Base-by-base conservation (phyloP, 2,113 vertebrate genomes). In the Melanotaenia duboulayi region DNA sequence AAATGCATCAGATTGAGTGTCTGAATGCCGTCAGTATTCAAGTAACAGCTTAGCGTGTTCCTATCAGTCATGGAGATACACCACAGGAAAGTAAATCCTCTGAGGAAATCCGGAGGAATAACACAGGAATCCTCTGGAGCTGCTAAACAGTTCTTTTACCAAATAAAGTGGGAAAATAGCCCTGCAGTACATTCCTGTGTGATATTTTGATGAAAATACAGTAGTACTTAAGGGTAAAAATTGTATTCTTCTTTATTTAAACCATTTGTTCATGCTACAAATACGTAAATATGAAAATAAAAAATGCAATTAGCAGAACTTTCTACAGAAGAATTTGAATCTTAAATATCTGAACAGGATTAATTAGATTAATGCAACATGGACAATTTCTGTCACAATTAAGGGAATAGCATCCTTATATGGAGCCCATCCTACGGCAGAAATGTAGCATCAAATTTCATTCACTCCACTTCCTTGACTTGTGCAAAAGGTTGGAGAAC, bases 31-130 rank as follows among this genome's bases (percentile, higher is more conserved):
- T 63, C 68, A 59, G 72, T 73, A 54, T 48, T 64, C 23, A 55
- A 51, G 24, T 73, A 71, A 77, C 49, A 32, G 54, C 64, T 35
- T 17, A 17, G 78, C 73, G 71, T 39, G 44, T 72, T 74, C 75
- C 54, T 50, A 50, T 54, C 32, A 77, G 54, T 64, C 49, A 52
- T 20, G 32, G 67, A 56, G 48, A 37, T 20, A 7, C 22, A 7
- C 22, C 37, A 32, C 62, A 59, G 73, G 51, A 56, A 71, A 70
- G 32, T 48, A 78, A 69, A 61, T 58, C 55, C n/a, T 52, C 67
- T 51, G 72, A 72, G 39, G 40, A 51, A 70, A 82, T 59, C 63
- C 46, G 42, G 48, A 51, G 32, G 57, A 87, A 70, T 73, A 82
- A 63, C 4, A 0, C n/a, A 13, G 46, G 22, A 52, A 71, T 71